Conservation (phyloP, 2,113 vertebrate species). For the Heloderma charlesbogerti region DNA sequence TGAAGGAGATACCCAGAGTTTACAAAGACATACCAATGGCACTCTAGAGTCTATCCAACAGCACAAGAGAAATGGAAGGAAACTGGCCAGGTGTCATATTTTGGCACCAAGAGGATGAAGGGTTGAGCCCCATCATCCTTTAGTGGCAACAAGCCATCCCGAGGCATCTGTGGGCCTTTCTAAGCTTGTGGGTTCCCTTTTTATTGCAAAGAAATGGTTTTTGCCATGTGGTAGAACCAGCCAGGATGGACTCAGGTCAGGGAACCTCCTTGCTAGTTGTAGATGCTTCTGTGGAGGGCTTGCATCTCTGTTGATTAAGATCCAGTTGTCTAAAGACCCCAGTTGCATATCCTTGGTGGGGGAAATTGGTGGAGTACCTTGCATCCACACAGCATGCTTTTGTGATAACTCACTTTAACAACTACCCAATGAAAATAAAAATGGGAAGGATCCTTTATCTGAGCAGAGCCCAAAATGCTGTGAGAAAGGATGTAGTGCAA, state of each 20-base stretch:
- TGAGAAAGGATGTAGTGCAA: not conserved
- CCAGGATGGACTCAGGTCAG: rapidly evolving
- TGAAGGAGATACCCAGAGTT: conserved; percentile 28
- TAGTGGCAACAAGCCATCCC: conserved; percentile 10
- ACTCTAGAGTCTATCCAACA: not conserved
- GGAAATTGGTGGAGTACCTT: not conserved
- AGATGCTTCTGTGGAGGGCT: rapidly evolving
- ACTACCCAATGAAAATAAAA: not conserved
- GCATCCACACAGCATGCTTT: not conserved
- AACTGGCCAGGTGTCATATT: not conserved
- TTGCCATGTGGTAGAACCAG: conserved; percentile 34
- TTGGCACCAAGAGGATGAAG: not conserved
- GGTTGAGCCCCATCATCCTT: not conserved
- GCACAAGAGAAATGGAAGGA: conserved; percentile 17
- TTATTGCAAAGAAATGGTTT: not conserved
- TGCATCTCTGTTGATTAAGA: not conserved
- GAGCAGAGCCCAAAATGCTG: not conserved
- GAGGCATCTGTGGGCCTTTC: not conserved
- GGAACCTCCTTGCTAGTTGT: not conserved
- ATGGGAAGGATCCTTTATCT: not conserved
- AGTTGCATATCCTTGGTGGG: not conserved
- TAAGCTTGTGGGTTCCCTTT: conserved; percentile 1
- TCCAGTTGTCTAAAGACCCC: rapidly evolving
- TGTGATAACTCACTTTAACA: not conserved
- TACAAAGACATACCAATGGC: not conserved